These are phyloP conservation scores for Cyanoliseus patagonus DNA, from an alignment of 2,113 vertebrate species.

Conservation along the genomic window DNA sequence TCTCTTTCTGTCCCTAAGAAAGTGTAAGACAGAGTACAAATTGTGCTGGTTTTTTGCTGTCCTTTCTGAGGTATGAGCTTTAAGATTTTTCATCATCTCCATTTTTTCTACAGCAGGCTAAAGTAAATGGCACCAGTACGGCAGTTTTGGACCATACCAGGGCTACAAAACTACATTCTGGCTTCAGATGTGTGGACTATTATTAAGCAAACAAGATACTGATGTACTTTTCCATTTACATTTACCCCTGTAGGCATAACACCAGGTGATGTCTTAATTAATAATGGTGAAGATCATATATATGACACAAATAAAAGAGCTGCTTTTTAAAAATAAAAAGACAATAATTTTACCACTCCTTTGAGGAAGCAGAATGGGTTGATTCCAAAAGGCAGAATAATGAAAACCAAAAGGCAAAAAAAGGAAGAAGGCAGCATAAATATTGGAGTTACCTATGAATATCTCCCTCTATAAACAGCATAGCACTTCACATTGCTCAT, in stretches of 20 bases:
- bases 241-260: conserved; percentile 28
- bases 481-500: not conserved
- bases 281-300: not conserved
- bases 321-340: not conserved
- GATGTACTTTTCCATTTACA: conserved; percentile 24
- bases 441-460: not conserved
- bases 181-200: not conserved
- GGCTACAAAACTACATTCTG: not conserved
- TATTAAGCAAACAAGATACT: conserved; percentile 43
- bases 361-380: not conserved
- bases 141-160: not conserved
- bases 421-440: not conserved
- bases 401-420: not conserved
- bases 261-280: conserved; percentile 43
- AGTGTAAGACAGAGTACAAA: not conserved
- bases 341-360: not conserved
- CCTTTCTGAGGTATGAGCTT: not conserved
- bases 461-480: not conserved
- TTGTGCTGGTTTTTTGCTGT: not conserved
- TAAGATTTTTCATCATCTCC: not conserved
- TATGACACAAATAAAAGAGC: not conserved
- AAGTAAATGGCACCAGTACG: not conserved
- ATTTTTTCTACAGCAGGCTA: not conserved
- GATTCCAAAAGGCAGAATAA: not conserved
- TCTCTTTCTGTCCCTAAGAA: not conserved